These are phyloP conservation scores for Eurosta solidaginis DNA, from an alignment of 1,140 invertebrate genomes.

Conservation along the genomic window DNA sequence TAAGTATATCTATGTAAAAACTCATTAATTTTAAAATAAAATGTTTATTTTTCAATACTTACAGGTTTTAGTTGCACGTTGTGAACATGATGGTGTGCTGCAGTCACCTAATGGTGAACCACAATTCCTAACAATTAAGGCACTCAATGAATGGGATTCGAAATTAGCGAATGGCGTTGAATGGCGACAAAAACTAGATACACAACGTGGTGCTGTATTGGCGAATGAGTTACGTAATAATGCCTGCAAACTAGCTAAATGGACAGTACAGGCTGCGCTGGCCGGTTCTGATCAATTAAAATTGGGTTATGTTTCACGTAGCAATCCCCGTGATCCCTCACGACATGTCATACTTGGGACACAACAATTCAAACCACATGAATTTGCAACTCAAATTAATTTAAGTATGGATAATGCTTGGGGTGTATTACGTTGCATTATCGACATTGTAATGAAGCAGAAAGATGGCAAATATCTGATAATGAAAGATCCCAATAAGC, in stretches of 20 bases:
- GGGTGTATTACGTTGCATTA: conserved; percentile 97
- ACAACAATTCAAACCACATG: conserved; percentile 97
- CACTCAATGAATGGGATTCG: conserved; percentile 99
- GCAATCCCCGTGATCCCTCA: conserved; percentile 89
- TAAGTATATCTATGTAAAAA: conserved; percentile 58
- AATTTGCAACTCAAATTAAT: conserved; percentile 99
- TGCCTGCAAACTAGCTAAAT: conserved; percentile 98
- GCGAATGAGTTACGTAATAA: conserved; percentile 99
- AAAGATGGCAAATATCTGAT: conserved; percentile 97
- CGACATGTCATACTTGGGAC: conserved; percentile 98
- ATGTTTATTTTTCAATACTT: not conserved
- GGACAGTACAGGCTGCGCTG: conserved; percentile 96
- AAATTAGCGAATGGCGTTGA: conserved; percentile 94
- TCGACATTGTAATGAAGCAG: conserved; percentile 97
- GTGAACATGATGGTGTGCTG: conserved; percentile 96
- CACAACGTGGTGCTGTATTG: conserved; percentile 94
- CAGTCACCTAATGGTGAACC: conserved; percentile 87
- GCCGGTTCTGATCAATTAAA: conserved; percentile 98
- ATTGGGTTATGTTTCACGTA: conserved; percentile 97
- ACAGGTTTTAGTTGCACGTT: conserved; percentile 81
- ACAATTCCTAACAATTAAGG: conserved; percentile 96
- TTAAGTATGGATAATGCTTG: conserved; percentile 99
- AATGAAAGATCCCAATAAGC: conserved; percentile 99
- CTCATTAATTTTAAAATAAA: not conserved
- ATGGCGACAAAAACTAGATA: conserved; percentile 97